A percentile compares a stretch with the other conserved stretches of the same genome.
Evolutionary conservation across 2,113 vertebrate genomes (phyloP).

Genomic region (Hylia prasina): DNA sequence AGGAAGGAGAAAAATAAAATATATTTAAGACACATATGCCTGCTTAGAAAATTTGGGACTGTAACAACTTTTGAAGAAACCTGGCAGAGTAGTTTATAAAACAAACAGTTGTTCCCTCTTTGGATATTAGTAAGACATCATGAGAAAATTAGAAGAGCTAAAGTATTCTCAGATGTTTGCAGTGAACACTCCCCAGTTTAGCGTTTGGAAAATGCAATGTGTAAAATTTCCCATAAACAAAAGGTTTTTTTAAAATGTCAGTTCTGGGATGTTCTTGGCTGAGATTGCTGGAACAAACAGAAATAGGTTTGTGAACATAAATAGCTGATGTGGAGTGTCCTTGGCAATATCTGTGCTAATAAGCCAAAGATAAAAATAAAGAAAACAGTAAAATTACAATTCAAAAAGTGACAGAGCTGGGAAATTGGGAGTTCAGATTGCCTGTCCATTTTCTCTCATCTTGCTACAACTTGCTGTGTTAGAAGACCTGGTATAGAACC

Average conservation of each 20-base stretch:
- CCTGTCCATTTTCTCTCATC: neutral
- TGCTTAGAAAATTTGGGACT: neutral
- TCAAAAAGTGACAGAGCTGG: neutral
- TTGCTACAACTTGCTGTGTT: neutral
- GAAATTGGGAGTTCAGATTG: neutral
- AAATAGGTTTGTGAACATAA: conserved; percentile 58
- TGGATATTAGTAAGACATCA: conserved; percentile 66
- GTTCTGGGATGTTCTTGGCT: conserved; percentile 67
- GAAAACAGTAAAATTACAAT: neutral
- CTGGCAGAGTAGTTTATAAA: conserved; percentile 47
- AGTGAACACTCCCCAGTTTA: conserved; percentile 41
- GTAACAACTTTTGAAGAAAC: conserved; percentile 59
- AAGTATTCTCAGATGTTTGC: conserved; percentile 74
- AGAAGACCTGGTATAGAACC: neutral
- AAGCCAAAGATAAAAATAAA: neutral
- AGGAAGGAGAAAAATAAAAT: conserved; percentile 4
- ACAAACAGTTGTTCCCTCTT: conserved; percentile 47
- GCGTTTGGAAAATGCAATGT: conserved; percentile 67
- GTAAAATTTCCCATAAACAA: conserved; percentile 74
- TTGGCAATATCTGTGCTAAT: conserved; percentile 30
- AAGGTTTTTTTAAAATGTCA: conserved; percentile 68
- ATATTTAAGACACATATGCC: neutral
- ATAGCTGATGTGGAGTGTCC: conserved; percentile 57
- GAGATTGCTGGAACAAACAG: conserved; percentile 30
- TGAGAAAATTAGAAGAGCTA: conserved; percentile 69